Evolutionary conservation across 2,888 invertebrate species (phyloP).

Genomic region (Vandiemenella viatica): DNA sequence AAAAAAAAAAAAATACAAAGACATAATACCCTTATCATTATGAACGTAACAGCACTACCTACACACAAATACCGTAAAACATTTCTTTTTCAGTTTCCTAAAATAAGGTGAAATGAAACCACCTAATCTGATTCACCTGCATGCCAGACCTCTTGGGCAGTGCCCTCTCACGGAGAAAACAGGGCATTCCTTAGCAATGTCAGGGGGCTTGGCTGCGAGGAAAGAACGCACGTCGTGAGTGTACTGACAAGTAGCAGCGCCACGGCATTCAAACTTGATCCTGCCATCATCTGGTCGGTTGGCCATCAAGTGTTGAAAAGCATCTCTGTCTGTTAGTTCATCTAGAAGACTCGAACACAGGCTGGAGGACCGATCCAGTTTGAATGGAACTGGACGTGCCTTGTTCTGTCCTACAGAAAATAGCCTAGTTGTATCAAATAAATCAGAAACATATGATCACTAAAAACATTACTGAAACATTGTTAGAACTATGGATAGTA

Average conservation of each 20-base stretch:
- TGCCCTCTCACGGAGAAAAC: neutral
- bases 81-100: too few species aligned
- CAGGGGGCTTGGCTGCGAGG: neutral
- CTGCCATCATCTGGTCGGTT: neutral
- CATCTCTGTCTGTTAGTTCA: neutral
- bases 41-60: too few species aligned
- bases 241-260: neutral
- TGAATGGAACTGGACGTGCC: neutral
- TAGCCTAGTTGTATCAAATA: too few species aligned
- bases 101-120: too few species aligned
- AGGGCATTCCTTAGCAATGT: neutral
- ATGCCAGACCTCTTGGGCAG: neutral
- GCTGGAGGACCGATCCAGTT: neutral
- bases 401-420: neutral
- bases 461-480: too few species aligned
- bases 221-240: neutral
- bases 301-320: too few species aligned
- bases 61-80: too few species aligned
- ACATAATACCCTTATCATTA: too few species aligned
- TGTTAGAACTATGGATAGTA: too few species aligned
- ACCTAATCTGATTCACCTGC: too few species aligned
- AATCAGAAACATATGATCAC: too few species aligned
- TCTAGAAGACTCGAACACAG: neutral
- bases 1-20: too few species aligned
- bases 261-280: neutral